phyloP scores from a whole-genome alignment of 2,113 vertebrate species.

The Phaetusa simplex region DNA sequence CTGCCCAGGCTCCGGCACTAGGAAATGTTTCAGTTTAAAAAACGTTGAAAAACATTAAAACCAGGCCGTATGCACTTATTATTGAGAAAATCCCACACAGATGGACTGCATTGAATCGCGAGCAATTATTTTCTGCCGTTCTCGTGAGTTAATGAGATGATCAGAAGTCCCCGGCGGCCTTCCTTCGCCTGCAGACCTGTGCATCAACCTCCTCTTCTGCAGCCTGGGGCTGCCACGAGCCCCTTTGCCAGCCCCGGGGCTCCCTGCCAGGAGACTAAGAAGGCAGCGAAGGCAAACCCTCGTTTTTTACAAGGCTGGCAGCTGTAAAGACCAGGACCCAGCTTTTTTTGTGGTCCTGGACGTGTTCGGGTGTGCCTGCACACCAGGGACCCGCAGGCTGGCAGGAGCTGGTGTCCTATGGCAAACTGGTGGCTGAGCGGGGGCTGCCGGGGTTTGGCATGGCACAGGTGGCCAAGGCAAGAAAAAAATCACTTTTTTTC shows the following conservation, averaged over 20 bases:
- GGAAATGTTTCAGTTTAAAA: slow-evolving; percentile 64
- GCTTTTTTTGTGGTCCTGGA: not conserved
- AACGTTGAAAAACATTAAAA: slow-evolving; percentile 59
- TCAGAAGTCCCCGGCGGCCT: not conserved
- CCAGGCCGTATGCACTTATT: slow-evolving; percentile 55
- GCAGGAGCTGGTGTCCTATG: not conserved
- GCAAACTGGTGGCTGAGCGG: fast-evolving
- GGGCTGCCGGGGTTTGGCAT: not conserved
- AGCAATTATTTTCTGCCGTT: slow-evolving; percentile 63
- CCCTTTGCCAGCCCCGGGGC: not conserved
- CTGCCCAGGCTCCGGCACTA: not conserved
- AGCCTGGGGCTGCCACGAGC: not conserved
- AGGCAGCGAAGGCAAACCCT: not conserved
- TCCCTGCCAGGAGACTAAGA: not conserved
- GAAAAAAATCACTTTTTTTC: fast-evolving
- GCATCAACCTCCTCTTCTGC: not conserved
- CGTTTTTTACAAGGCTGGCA: not conserved
- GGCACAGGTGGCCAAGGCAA: fast-evolving
- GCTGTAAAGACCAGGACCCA: not conserved
- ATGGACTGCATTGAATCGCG: slow-evolving; percentile 50
- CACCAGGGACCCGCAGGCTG: fast-evolving
- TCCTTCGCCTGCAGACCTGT: slow-evolving; percentile 1
- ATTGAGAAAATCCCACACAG: slow-evolving; percentile 69
- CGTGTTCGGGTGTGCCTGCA: not conserved
- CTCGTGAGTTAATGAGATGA: slow-evolving; percentile 57